Percentiles rank a stretch among this genome's conserved stretches.
Conservation (phyloP, 2,113 vertebrate genomes). For the Pimephales promelas region DNA sequence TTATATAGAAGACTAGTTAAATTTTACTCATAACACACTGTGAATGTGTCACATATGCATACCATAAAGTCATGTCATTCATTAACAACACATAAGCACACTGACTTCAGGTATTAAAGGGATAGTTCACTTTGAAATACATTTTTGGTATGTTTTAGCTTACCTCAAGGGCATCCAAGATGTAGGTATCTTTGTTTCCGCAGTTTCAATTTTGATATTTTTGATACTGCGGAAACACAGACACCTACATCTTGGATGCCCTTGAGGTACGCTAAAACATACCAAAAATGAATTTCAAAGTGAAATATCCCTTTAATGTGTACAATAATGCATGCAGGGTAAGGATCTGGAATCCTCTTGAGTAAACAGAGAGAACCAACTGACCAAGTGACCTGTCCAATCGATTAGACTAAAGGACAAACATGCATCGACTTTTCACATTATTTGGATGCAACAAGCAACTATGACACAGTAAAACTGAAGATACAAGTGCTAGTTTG, state of each 20-base stretch:
- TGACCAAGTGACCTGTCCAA: background rate
- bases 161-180: too few species aligned
- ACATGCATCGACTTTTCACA: slow-evolving; percentile 26
- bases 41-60: background rate
- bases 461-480: background rate
- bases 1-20: background rate
- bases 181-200: too few species aligned
- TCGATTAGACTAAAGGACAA: slow-evolving; percentile 15
- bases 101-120: too few species aligned
- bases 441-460: background rate
- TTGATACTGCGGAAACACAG: too few species aligned
- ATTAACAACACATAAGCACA: background rate
- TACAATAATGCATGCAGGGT: background rate
- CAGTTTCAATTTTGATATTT: too few species aligned
- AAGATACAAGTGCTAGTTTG: background rate
- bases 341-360: background rate
- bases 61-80: slow-evolving; percentile 4
- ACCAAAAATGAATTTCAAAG: too few species aligned
- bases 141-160: too few species aligned
- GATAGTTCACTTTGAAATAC: too few species aligned
- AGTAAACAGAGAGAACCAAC: slow-evolving; percentile 6
- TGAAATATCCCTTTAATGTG: too few species aligned
- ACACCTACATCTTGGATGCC: too few species aligned
- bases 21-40: background rate
- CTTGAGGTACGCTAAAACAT: too few species aligned